Percentiles rank a stretch among this genome's conserved stretches.
These are phyloP conservation scores for Cryptosula pallasiana DNA, from an alignment of 2,888 invertebrate species.

Conservation along the genomic window DNA sequence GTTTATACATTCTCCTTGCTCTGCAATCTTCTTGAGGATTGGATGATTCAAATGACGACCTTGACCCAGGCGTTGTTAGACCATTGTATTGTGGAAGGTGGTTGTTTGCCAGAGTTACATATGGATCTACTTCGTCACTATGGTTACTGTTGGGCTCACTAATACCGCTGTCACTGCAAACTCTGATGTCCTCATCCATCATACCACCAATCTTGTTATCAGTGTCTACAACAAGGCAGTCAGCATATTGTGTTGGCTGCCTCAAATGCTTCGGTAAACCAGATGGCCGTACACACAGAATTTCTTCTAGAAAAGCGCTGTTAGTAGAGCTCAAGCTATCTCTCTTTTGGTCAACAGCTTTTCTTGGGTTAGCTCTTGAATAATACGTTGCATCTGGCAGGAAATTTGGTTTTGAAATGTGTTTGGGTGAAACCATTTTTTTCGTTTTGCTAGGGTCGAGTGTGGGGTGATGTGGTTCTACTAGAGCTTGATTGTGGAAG, in stretches of 20 bases:
- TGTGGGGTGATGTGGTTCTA: too few species aligned
- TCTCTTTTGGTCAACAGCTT: background rate
- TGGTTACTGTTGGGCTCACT: conserved; percentile 23
- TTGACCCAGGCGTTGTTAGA: background rate
- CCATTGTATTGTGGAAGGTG: background rate
- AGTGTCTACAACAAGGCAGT: background rate
- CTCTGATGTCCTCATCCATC: conserved; percentile 7
- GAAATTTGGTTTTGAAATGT: background rate
- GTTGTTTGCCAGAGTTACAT: background rate
- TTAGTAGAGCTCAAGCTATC: conserved; percentile 9
- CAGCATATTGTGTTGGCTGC: background rate
- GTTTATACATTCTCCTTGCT: background rate
- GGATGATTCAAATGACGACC: background rate
- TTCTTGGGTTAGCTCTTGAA: background rate
- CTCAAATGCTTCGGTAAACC: background rate
- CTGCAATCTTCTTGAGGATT: background rate
- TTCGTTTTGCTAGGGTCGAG: background rate
- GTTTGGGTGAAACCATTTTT: background rate
- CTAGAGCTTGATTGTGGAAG: background rate
- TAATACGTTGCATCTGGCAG: background rate
- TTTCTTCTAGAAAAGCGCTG: conserved; percentile 4
- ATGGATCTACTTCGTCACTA: conserved; percentile 6
- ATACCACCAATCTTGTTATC: background rate
- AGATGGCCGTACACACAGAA: background rate
- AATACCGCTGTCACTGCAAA: conserved; percentile 21